These are phyloP conservation scores for Cephonodes hylas DNA, from an alignment of 2,888 invertebrate species.

Conservation along the genomic window DNA sequence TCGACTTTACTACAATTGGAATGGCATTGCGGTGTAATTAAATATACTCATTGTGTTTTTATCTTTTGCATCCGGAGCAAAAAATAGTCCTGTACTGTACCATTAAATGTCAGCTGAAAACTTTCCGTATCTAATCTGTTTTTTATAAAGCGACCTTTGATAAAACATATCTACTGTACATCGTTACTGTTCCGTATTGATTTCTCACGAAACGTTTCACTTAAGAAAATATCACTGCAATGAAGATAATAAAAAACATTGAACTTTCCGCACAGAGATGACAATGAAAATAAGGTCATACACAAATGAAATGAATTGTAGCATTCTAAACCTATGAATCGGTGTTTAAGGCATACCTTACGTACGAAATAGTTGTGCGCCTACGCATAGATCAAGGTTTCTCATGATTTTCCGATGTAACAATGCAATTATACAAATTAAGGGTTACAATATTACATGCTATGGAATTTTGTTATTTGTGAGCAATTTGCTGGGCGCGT, in stretches of 20 bases:
- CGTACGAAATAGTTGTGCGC: conserved; percentile 59
- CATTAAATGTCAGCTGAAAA: background rate
- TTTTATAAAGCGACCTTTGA: background rate
- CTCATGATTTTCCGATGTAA: conserved; percentile 49
- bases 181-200: background rate
- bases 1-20: background rate
- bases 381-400: conserved; percentile 70
- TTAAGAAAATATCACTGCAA: background rate
- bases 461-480: conserved; percentile 3
- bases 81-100: background rate
- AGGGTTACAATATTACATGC: conserved; percentile 27
- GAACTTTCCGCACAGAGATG: conserved; percentile 21
- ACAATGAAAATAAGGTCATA: conserved; percentile 13
- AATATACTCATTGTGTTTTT: conserved; percentile 22
- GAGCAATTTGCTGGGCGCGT: conserved; percentile 18
- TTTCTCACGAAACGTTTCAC: background rate
- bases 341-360: conserved; percentile 43
- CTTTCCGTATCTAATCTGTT: background rate
- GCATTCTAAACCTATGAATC: conserved; percentile 51
- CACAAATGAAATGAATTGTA: conserved; percentile 37
- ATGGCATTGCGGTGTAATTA: conserved; percentile 20
- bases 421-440: conserved; percentile 59
- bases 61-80: conserved; percentile 14
- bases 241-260: background rate
- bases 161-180: background rate